Evolutionary conservation across 2,888 invertebrate genomes (phyloP).

Genomic region (Tipula unca): DNA sequence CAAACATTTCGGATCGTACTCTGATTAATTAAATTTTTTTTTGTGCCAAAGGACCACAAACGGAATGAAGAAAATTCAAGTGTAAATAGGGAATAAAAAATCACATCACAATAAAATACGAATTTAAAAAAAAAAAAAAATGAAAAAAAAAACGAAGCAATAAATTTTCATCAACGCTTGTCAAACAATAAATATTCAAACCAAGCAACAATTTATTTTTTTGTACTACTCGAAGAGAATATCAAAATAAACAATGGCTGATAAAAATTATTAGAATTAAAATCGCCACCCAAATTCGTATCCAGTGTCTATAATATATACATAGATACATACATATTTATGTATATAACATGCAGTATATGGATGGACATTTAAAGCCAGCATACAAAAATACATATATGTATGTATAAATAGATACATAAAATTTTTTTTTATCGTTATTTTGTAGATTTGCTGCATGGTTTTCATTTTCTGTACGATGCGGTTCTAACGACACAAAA

Average conservation of each 20-base stretch:
- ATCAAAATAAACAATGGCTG: neutral
- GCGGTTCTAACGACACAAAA: neutral
- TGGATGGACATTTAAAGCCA: no score
- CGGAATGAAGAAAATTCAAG: neutral
- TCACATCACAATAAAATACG: neutral
- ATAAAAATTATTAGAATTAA: neutral
- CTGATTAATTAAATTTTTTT: neutral
- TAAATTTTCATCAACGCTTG: conserved; percentile 8
- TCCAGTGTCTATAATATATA: neutral
- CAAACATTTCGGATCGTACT: neutral
- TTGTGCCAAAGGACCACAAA: neutral
- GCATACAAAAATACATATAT: no score
- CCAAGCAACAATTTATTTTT: neutral
- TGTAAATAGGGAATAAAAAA: neutral
- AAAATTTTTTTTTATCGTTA: neutral
- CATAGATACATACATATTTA: neutral
- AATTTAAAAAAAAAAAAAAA: neutral
- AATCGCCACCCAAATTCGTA: neutral
- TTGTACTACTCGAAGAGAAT: neutral
- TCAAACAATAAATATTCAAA: conserved; percentile 8
- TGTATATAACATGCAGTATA: no score
- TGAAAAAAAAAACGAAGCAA: neutral
- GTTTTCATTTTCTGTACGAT: neutral
- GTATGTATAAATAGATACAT: no score
- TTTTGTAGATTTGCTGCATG: neutral